A percentile compares a stretch with the other conserved stretches of the same genome.
These are phyloP conservation scores for Stomorhina lunata DNA, from an alignment of 2,888 invertebrate species.

Conservation along the genomic window DNA sequence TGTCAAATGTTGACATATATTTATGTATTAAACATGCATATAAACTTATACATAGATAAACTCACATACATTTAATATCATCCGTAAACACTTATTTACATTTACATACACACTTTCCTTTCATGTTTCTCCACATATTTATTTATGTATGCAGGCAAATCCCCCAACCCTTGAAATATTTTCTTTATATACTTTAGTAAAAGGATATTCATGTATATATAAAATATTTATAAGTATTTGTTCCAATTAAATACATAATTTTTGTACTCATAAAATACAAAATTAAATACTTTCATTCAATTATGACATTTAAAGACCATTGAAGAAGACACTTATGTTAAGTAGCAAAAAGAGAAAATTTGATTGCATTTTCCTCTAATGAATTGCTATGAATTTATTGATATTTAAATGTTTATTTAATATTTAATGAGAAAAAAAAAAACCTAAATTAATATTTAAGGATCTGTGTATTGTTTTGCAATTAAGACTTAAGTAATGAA, in stretches of 20 bases:
- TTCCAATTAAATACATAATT: too few relatives aligned
- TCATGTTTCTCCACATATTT: too few relatives aligned
- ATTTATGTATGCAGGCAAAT: neutral
- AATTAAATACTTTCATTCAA: too few relatives aligned
- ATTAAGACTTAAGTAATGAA: neutral
- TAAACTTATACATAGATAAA: neutral
- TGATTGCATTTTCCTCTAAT: constrained; percentile 7
- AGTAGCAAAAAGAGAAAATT: neutral
- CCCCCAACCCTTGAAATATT: too few relatives aligned
- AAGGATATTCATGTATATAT: too few relatives aligned
- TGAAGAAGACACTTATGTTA: too few relatives aligned
- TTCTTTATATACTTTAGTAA: too few relatives aligned
- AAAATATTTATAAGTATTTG: too few relatives aligned
- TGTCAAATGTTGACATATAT: neutral
- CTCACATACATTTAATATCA: neutral
- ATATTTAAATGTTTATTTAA: constrained; percentile 6
- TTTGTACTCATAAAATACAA: too few relatives aligned
- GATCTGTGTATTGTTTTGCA: neutral
- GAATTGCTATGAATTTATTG: constrained; percentile 34
- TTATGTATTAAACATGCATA: neutral
- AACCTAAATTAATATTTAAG: neutral
- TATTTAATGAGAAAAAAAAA: too few relatives aligned
- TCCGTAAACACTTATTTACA: neutral
- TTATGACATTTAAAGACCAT: too few relatives aligned
- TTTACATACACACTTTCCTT: neutral